A percentile compares a stretch with the other conserved stretches of the same genome.
Conservation (phyloP, 1,140 invertebrate species). For the Drosophila pachea region DNA sequence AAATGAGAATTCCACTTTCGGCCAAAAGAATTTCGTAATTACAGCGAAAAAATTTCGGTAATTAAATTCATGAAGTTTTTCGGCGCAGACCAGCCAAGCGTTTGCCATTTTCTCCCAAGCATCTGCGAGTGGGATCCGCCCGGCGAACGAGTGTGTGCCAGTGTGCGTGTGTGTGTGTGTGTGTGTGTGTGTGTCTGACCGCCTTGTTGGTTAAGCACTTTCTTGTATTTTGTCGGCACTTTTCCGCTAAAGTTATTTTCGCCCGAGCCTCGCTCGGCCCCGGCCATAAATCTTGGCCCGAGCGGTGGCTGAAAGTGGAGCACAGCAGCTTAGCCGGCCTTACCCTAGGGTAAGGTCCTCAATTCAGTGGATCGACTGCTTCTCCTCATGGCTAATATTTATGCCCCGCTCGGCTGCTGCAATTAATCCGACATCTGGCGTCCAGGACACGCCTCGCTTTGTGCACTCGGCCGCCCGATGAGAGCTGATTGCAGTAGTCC, state of each 20-base stretch:
- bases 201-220: conserved; percentile 72
- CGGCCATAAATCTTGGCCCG: conserved; percentile 64
- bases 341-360: conserved; percentile 35
- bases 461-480: conserved; percentile 10
- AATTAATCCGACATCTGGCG: conserved; percentile 61
- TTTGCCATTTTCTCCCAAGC: conserved; percentile 39
- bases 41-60: conserved; percentile 74
- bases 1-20: conserved; percentile 74
- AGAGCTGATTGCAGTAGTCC: background rate
- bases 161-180: conserved; percentile 7
- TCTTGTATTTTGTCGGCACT: conserved; percentile 75
- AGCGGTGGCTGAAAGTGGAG: conserved; percentile 15
- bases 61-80: conserved; percentile 76
- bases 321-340: conserved; percentile 53
- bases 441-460: conserved; percentile 42
- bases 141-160: background rate
- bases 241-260: conserved; percentile 76
- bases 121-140: conserved; percentile 21
- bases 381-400: conserved; percentile 22
- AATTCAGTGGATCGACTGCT: conserved; percentile 45
- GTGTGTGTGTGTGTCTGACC: conserved; percentile 39
- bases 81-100: conserved; percentile 43
- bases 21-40: conserved; percentile 77
- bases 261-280: conserved; percentile 53
- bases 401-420: conserved; percentile 42